Evolutionary conservation across 2,888 invertebrate species (phyloP).

Genomic region (Allolobophora icterica): DNA sequence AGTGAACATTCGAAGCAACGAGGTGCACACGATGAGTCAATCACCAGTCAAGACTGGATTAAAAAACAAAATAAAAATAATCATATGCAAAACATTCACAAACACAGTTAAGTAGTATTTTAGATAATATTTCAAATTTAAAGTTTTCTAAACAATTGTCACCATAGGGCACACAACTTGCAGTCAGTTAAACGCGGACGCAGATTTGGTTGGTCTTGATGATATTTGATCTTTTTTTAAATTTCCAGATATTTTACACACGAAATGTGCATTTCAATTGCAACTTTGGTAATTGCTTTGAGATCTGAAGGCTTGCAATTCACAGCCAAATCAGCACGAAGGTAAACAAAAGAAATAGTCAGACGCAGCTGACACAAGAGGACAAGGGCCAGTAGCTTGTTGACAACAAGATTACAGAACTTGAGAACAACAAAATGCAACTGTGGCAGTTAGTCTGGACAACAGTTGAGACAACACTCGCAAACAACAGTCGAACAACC

Average conservation of each 20-base stretch:
- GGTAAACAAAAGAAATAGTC: neutral
- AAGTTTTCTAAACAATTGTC: neutral
- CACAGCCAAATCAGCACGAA: neutral
- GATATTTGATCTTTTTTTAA: neutral
- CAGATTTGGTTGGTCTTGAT: neutral
- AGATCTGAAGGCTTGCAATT: neutral
- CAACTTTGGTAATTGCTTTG: neutral
- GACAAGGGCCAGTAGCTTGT: neutral
- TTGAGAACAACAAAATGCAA: slow-evolving; percentile 19
- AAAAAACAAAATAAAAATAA: neutral
- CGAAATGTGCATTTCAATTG: neutral
- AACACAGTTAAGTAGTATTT: neutral
- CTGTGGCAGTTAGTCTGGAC: neutral
- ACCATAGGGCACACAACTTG: neutral
- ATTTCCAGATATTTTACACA: neutral
- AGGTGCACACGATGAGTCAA: neutral
- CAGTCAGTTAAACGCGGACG: slow-evolving; percentile 4
- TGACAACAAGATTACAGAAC: neutral
- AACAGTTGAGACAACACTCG: no score
- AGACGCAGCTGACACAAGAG: neutral
- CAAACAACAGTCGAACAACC: neutral
- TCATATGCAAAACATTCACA: neutral
- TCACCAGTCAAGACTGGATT: neutral
- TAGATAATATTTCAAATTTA: no score
- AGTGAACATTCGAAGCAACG: neutral